Evolutionary conservation across 1,140 invertebrate species (phyloP).

Genomic region (Dufourea novaeangliae): DNA sequence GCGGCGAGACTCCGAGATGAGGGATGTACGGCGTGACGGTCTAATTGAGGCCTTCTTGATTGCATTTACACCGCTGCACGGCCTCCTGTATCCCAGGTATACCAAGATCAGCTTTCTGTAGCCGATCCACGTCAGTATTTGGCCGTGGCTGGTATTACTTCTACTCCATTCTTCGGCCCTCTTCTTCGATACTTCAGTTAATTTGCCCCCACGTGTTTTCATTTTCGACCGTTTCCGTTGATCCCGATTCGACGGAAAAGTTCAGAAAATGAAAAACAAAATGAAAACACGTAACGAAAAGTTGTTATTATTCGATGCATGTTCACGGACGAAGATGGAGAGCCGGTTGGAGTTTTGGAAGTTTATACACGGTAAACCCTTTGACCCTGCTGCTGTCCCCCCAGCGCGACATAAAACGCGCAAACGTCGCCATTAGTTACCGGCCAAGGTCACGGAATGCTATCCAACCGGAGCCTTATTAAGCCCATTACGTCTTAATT

Average conservation of each 20-base stretch:
- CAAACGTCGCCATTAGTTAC: conserved; percentile 64
- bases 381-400: conserved; percentile 3
- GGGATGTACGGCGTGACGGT: conserved; percentile 77
- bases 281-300: conserved; percentile 17
- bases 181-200: neutral
- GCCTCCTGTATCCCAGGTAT: conserved; percentile 71
- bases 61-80: conserved; percentile 76
- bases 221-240: neutral
- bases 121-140: conserved; percentile 51
- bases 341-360: conserved; percentile 30
- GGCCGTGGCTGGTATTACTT: conserved; percentile 41
- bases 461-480: conserved; percentile 63
- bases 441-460: conserved; percentile 61
- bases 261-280: neutral
- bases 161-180: conserved; percentile 33
- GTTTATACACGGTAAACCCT: conserved; percentile 17
- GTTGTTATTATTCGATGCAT: too few relatives aligned
- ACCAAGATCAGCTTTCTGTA: conserved; percentile 52
- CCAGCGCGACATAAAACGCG: conserved; percentile 59
- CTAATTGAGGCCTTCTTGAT: conserved; percentile 79
- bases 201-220: neutral
- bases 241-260: neutral
- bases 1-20: conserved; percentile 69
- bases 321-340: neutral
- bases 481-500: conserved; percentile 67